A percentile compares a stretch with the other conserved stretches of the same genome.
Evolutionary conservation across 2,113 vertebrate genomes (phyloP).

Genomic region (Gracilinanus agilis): DNA sequence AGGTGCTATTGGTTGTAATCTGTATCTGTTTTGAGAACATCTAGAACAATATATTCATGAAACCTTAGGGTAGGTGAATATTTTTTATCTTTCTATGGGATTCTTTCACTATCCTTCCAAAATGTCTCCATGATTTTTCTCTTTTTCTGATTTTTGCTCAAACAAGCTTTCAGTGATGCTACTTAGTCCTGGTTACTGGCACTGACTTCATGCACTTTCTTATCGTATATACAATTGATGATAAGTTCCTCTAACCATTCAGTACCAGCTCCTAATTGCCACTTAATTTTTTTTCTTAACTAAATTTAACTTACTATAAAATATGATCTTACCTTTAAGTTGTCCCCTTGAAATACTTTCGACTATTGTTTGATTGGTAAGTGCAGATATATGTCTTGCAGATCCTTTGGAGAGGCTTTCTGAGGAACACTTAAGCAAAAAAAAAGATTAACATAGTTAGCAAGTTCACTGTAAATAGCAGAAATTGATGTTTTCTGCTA

Average conservation of each 20-base stretch:
- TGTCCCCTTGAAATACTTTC: no score
- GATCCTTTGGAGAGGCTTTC: no score
- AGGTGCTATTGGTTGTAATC: neutral
- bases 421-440: no score
- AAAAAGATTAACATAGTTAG: no score
- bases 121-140: slow-evolving; percentile 1
- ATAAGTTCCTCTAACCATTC: no score
- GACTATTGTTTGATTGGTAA: no score
- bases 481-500: neutral
- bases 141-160: neutral
- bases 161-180: neutral
- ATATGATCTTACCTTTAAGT: no score
- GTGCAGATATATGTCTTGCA: no score
- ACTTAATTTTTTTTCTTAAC: no score
- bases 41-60: neutral
- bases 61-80: neutral
- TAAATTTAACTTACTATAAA: no score
- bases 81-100: neutral
- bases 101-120: neutral
- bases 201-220: neutral
- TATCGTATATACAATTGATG: neutral
- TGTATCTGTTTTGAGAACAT: neutral
- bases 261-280: no score
- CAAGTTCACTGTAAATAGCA: neutral
- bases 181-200: neutral